A percentile compares a stretch with the other conserved stretches of the same genome.
These are phyloP conservation scores for Seriola dumerili DNA, from an alignment of 2,113 vertebrate genomes.

Conservation along the genomic window DNA sequence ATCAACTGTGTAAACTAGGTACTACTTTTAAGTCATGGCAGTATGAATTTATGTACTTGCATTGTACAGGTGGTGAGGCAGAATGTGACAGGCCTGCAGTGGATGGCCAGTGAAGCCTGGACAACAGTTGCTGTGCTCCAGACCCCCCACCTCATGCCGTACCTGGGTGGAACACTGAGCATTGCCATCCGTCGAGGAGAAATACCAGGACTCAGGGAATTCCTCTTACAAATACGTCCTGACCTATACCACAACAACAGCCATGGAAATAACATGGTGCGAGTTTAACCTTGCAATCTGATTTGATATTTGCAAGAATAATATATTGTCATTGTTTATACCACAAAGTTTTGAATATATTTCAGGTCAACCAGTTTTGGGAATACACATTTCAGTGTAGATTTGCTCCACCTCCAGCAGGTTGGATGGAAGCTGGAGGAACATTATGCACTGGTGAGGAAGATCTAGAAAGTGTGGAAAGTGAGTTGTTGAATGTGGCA, in stretches of 20 bases:
- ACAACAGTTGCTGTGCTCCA: conserved; percentile 67
- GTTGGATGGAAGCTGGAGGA: conserved; percentile 29
- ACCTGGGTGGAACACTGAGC: conserved; percentile 80
- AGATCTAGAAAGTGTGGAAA: conserved; percentile 52
- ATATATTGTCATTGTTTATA: background rate
- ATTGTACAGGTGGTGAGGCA: conserved; percentile 60
- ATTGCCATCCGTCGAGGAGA: conserved; percentile 81
- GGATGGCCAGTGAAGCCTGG: conserved; percentile 84
- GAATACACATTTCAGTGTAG: conserved; percentile 75
- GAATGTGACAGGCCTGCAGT: conserved; percentile 78
- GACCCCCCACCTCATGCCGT: conserved; percentile 59
- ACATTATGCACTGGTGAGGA: conserved; percentile 74
- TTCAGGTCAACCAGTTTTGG: conserved; percentile 73
- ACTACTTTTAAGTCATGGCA: no score
- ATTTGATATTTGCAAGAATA: background rate
- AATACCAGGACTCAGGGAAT: conserved; percentile 75
- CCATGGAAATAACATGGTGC: conserved; percentile 70
- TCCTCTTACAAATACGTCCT: conserved; percentile 68
- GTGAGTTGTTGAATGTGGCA: conserved; percentile 66
- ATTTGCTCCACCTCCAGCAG: conserved; percentile 55
- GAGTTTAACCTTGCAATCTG: background rate
- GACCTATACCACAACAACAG: conserved; percentile 18
- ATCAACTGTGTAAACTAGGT: no score
- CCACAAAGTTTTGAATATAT: background rate
- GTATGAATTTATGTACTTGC: background rate